A percentile compares a stretch with the other conserved stretches of the same genome.
phyloP scores from a whole-genome alignment of 1,140 invertebrate species.

The Papilio helenus region DNA sequence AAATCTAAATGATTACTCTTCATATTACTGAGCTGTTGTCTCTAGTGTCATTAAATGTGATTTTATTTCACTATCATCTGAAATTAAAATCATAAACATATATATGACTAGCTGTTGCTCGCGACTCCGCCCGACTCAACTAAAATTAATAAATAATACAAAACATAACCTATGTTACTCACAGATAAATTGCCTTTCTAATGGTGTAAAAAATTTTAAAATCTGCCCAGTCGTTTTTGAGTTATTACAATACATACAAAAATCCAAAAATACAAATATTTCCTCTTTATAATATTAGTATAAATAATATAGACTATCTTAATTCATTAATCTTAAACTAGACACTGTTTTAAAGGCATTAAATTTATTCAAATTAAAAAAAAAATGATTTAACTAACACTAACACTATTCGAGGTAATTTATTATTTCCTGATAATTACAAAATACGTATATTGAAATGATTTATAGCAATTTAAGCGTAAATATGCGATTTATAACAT shows the following conservation, averaged over 20 bases:
- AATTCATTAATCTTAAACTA: background rate
- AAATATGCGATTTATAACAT: background rate
- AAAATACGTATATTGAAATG: background rate
- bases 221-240: too few relatives aligned
- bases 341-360: background rate
- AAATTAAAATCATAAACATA: background rate
- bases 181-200: too few relatives aligned
- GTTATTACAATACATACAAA: too few relatives aligned
- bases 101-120: too few relatives aligned
- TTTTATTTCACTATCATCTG: background rate
- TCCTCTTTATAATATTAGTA: too few relatives aligned
- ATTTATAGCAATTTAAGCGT: background rate
- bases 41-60: background rate
- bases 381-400: background rate
- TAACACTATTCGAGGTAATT: background rate
- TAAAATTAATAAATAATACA: too few relatives aligned
- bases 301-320: too few relatives aligned
- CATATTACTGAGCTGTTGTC: too few relatives aligned
- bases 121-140: too few relatives aligned
- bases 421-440: background rate
- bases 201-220: too few relatives aligned
- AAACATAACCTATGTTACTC: too few relatives aligned
- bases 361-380: background rate
- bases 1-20: background rate
- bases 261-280: too few relatives aligned